Percentiles rank a stretch among this genome's conserved stretches.
Evolutionary conservation across 1,140 invertebrate genomes (phyloP).

Genomic region (Mycetomoellerius zeteki): DNA sequence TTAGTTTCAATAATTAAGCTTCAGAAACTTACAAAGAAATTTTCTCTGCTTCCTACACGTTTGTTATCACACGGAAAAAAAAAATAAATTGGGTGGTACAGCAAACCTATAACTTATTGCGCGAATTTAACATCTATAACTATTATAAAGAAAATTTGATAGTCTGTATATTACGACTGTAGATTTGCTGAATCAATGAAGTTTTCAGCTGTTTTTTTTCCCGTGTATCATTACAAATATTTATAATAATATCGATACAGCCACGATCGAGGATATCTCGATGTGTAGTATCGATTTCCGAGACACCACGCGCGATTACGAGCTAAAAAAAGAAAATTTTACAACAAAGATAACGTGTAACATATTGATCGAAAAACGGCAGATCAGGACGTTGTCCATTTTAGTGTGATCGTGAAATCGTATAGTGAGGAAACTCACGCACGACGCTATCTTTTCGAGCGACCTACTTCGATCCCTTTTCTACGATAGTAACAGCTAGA

Average conservation of each 20-base stretch:
- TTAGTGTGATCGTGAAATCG: neutral
- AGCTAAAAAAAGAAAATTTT: neutral
- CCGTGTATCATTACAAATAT: conserved; percentile 23
- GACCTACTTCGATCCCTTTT: conserved; percentile 72
- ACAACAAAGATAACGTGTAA: neutral
- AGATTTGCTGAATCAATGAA: too few relatives aligned
- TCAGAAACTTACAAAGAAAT: neutral
- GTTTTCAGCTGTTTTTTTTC: too few relatives aligned
- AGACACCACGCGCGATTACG: conserved; percentile 6
- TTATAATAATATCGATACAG: neutral
- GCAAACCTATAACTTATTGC: too few relatives aligned
- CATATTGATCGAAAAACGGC: neutral
- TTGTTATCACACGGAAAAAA: too few relatives aligned
- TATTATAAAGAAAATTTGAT: too few relatives aligned
- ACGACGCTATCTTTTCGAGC: conserved; percentile 55
- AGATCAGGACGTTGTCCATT: neutral
- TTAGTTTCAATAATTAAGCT: neutral
- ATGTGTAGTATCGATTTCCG: neutral
- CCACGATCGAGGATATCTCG: neutral
- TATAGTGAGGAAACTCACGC: neutral
- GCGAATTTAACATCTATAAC: too few relatives aligned
- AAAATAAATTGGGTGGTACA: too few relatives aligned
- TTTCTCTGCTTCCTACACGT: neutral
- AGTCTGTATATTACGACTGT: too few relatives aligned
- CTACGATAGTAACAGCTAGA: conserved; percentile 50